Evolutionary conservation across 2,113 vertebrate species (phyloP).

Genomic region (Stegostoma tigrinum): DNA sequence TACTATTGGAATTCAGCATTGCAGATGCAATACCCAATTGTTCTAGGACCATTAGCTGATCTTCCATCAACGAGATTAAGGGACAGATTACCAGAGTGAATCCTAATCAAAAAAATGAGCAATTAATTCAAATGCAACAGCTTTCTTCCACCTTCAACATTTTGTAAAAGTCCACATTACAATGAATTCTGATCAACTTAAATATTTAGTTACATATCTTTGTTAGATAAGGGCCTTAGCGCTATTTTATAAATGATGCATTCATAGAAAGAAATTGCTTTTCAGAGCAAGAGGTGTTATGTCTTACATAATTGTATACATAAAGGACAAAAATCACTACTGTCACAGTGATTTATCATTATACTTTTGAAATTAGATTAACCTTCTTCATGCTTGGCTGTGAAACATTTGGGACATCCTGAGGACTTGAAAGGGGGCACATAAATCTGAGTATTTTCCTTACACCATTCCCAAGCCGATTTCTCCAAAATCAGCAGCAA

Average conservation of each 20-base stretch:
- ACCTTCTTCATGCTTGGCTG: neutral
- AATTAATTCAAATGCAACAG: neutral
- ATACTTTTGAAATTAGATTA: neutral
- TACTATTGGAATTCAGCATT: conserved; percentile 78
- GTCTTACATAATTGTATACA: neutral
- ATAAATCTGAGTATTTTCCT: neutral
- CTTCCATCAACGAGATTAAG: conserved; percentile 92
- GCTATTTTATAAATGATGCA: neutral
- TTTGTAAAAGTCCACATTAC: conserved; percentile 35
- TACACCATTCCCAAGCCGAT: neutral
- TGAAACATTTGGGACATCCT: neutral
- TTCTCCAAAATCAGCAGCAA: neutral
- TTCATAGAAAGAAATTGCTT: neutral
- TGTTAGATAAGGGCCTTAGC: neutral
- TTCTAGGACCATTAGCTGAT: conserved; percentile 87
- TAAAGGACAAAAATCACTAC: neutral
- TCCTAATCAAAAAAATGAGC: conserved; percentile 56
- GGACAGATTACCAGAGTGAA: conserved; percentile 88
- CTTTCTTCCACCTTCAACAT: neutral
- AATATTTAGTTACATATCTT: conserved; percentile 7
- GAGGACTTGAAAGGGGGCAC: neutral
- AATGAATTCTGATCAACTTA: conserved; percentile 36
- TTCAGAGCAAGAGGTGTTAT: neutral
- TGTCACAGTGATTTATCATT: neutral
- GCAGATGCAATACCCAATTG: conserved; percentile 69